These are phyloP conservation scores for Vanessa tameamea DNA, from an alignment of 1,140 invertebrate genomes.

Conservation along the genomic window DNA sequence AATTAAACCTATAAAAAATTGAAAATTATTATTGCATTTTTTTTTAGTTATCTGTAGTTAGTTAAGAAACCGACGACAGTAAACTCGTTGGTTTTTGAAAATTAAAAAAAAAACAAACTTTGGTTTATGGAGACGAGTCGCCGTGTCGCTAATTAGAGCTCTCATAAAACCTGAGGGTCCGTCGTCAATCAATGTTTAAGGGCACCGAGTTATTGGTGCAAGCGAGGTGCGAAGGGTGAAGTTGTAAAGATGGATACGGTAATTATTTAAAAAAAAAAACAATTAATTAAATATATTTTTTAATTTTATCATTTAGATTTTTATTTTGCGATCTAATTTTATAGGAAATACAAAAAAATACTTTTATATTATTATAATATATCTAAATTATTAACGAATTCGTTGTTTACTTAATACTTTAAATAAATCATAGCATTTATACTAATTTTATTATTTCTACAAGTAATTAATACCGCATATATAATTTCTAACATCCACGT, in stretches of 20 bases:
- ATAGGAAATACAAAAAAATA: no score
- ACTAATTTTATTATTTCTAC: neutral
- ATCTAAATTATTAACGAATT: neutral
- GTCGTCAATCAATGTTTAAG: slow-evolving; percentile 67
- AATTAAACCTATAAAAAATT: no score
- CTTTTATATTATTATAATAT: no score
- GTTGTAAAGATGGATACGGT: slow-evolving; percentile 1
- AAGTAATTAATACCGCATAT: neutral
- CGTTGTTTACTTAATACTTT: neutral
- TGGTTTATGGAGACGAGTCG: slow-evolving; percentile 55
- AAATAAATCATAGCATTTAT: neutral
- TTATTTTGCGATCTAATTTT: no score
- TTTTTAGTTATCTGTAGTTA: neutral
- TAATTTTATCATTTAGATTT: no score
- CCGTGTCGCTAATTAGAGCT: slow-evolving; percentile 65
- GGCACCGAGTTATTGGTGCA: slow-evolving; percentile 31
- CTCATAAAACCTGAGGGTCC: slow-evolving; percentile 61
- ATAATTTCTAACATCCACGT: neutral
- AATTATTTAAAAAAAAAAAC: neutral
- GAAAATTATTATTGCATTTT: no score
- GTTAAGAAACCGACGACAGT: slow-evolving; percentile 17
- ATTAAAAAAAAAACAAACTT: slow-evolving; percentile 29
- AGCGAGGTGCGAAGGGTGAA: slow-evolving; percentile 3
- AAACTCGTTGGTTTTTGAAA: slow-evolving; percentile 27
- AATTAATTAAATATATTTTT: no score